These are phyloP conservation scores for Etia nguti DNA, from an alignment of 2,113 vertebrate species.

Conservation along the genomic window DNA sequence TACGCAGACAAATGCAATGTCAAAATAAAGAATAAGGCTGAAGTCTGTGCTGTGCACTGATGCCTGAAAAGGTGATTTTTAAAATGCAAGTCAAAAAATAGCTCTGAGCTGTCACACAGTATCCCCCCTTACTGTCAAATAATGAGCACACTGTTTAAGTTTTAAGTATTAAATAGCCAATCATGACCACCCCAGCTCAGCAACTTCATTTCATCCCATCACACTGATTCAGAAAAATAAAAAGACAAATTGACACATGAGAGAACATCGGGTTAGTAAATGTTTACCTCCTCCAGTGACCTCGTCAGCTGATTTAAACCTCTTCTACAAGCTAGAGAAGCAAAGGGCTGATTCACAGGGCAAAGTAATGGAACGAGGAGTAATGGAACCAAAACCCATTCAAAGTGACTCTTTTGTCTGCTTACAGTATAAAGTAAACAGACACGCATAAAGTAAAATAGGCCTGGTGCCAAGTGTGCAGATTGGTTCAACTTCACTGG, in stretches of 20 bases:
- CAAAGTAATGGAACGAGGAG: background rate
- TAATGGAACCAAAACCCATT: background rate
- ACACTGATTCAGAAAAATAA: background rate
- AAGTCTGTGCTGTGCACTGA: background rate
- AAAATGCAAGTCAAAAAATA: background rate
- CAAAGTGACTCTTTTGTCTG: accelerated
- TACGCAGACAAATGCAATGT: background rate
- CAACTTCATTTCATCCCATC: background rate
- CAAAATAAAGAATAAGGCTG: background rate
- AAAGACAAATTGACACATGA: background rate
- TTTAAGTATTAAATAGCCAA: background rate
- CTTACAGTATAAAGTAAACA: accelerated
- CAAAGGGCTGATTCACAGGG: background rate
- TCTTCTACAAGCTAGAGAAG: background rate
- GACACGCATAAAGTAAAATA: background rate
- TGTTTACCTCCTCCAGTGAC: background rate
- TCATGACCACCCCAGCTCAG: background rate
- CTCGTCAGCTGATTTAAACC: background rate
- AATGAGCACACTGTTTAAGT: background rate
- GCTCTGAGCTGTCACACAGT: background rate
- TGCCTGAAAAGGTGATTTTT: background rate
- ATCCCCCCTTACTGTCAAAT: accelerated
- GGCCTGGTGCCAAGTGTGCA: background rate
- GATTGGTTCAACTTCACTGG: background rate
- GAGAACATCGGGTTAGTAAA: background rate